Evolutionary conservation across 1,140 invertebrate genomes (phyloP).

Genomic region (Drosophila subpulchrella): DNA sequence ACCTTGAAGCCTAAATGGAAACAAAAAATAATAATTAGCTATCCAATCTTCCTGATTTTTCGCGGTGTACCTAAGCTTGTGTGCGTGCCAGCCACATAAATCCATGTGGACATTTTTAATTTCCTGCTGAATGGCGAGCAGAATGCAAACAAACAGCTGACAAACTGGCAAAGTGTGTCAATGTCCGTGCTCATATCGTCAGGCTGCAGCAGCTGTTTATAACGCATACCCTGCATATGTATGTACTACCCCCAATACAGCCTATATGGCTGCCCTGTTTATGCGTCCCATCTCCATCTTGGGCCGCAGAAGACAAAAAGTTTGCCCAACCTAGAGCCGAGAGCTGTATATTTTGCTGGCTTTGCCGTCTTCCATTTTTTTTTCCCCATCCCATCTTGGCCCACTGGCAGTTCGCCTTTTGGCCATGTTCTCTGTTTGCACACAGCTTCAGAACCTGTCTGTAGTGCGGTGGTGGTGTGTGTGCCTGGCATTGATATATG

Average conservation of each 20-base stretch:
- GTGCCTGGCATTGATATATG: slow-evolving; percentile 51
- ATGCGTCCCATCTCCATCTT: background rate
- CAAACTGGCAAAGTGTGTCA: slow-evolving; percentile 52
- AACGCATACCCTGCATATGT: slow-evolving; percentile 10
- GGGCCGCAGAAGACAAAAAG: slow-evolving; percentile 32
- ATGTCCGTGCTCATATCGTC: slow-evolving; percentile 21
- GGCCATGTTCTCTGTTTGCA: slow-evolving; percentile 39
- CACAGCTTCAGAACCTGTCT: slow-evolving; percentile 39
- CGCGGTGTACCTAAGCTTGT: background rate
- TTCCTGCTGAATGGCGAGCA: slow-evolving; percentile 44
- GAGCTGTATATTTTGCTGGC: slow-evolving; percentile 44
- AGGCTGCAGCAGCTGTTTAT: slow-evolving; percentile 32
- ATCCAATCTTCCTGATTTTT: background rate
- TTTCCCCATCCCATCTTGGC: slow-evolving; percentile 18
- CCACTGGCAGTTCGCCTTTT: slow-evolving; percentile 3
- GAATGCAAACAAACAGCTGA: slow-evolving; percentile 45
- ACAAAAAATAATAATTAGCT: no score
- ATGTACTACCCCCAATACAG: background rate
- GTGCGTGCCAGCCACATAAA: slow-evolving; percentile 36
- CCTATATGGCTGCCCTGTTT: background rate
- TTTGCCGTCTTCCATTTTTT: slow-evolving; percentile 1
- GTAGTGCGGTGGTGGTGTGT: background rate
- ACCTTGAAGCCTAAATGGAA: no score
- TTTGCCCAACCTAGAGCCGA: slow-evolving; percentile 50
- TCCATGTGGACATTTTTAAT: slow-evolving; percentile 62